Base-by-base conservation (phyloP, 2,113 vertebrate species). In the Tachysurus vachellii region DNA sequence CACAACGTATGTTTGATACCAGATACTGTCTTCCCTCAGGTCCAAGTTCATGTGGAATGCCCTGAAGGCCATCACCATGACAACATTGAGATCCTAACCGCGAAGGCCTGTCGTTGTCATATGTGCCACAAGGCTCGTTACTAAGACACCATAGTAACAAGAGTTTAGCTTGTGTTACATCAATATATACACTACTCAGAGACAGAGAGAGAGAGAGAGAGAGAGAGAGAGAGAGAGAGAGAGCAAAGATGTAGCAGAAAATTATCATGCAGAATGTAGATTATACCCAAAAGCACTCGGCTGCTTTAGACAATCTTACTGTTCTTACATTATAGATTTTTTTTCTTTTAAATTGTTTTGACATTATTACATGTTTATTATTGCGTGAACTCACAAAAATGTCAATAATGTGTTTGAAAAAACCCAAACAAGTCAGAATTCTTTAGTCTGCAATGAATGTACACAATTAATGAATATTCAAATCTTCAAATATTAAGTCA, bases 41-140 rank as follows among this genome's bases (percentile, higher is more conserved):
- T 97, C 73, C 97, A 96, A 93, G 95, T 98, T 85, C 95, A 91
- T 42, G 92, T 97, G 92, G 94, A 94, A 80, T 97, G 96, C 36
- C 93, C 93, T 7, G 85, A 85, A 3, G 94, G 94, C 21, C 90
- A 85, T 71, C 92, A 90, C 89, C 95, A 92, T 28, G 94, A 96
- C 17, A 94, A 96, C 70, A 92, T 97, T 2, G 96, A 97, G 89
- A 94, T 97, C 88, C 94, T 96, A 90, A 96, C 96, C 0, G 97
- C 97, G 0, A 92, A 90, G 89, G 92, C 94, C 28, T 98, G 97
- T 81, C 96, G 93, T 86, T 98, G 97, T 66, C 96, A 97, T 92
- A 96, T 96, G 95, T 98, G 97, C 84, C 96, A 95, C 86, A 95
- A 96, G 86, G 95, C 96, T 0, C 95, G 96, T 90, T 96, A 96